Base-by-base conservation (phyloP, 2,797 vertebrate genomes). In the Neosilurus hyrtlii region DNA sequence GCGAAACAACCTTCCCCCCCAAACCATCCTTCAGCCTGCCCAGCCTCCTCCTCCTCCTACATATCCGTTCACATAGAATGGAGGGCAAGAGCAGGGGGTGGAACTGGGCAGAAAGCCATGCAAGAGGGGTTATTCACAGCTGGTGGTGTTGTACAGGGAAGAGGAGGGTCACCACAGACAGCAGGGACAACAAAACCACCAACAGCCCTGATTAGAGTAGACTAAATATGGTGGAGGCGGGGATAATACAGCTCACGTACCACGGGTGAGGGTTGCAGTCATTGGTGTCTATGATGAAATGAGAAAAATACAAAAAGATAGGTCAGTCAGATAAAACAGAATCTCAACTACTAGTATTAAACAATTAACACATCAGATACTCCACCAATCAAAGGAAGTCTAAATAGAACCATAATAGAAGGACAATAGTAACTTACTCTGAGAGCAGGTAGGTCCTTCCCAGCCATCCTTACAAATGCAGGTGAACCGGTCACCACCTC, bases 381-480 rank as follows among this genome's bases (percentile, higher is more conserved):
- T 56, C 14, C 16, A 68, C n/a, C 24, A 54, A 56, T 20, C 14
- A 67, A 30, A 20, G 49, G 49, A 22, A 15, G 16, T 61, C 9
- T 6, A 52, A 43, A 43, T n/a, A 22, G 22, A 71, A n/a, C 4
- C 8, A 8, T 43, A 57, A 70, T 26, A 57, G 15, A 14, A n/a
- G 15, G 49, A 62, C 9, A 37, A 72, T 57, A 43, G 30, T 54
- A 78, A 89, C 97, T 95, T 89, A 99, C 98, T 99, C 84, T 97
- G 96, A 0, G 92, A 94, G 83, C 98, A 99, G 86, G 94, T 96
- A 75, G 95, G 95, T 62, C 97, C 97, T 89, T 99, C 97, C 98
- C 98, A 99, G 86, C 98, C 98, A 0, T 99, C 98, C 67, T 96
- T 97, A 92, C 98, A 99, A 92, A 98, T 98, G 88, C 98, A 99